Base-by-base conservation (phyloP, 2,113 vertebrate genomes). In the Thamnaconus septentrionalis region DNA sequence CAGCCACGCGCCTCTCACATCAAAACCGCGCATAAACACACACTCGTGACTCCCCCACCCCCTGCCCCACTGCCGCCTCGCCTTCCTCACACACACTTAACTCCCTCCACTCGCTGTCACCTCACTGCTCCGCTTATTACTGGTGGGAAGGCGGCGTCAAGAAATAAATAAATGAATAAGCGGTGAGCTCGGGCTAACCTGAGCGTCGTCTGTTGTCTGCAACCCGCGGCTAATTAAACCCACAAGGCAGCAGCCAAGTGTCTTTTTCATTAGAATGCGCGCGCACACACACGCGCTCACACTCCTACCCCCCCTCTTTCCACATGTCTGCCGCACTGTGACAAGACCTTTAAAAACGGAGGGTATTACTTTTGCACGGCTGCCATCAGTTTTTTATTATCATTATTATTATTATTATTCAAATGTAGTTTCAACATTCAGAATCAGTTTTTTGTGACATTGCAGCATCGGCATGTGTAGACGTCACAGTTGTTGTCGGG, bases 221-320 rank as follows among this genome's bases (percentile, higher is more conserved):
- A 88, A 89, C 78, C 73, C 63, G n/a, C 71, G 64, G 80, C 86
- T 90, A 88, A 92, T 91, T 90, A 91, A 89, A 91, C 87, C 89
- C 85, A 87, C 79, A 88, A 89, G 85, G 81, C 87, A 83, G 82
- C 75, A 64, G 66, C 76, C 79, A 62, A 79, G 78, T 82, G 75
- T 84, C 81, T 78, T 65, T 46, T 44, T 75, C 76, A 81, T 67
- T 63, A 68, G 69, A 53, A 31, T 31, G 18, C 18, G 78, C 80
- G 67, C 39, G 58, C 44, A 50, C 64, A 59, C 67, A 67, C 59
- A 58, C 18, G 39, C 53, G 18, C 59, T 18, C 8, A 59, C 55
- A 41, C 54, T 61, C 55, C 56, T 61, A 53, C 63, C 7, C n/a
- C 73, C 71, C 68, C 70, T 59, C 73, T 75, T 70, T 82, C 76